phyloP scores from a whole-genome alignment of 2,888 invertebrate genomes.

The Euclidia mi region DNA sequence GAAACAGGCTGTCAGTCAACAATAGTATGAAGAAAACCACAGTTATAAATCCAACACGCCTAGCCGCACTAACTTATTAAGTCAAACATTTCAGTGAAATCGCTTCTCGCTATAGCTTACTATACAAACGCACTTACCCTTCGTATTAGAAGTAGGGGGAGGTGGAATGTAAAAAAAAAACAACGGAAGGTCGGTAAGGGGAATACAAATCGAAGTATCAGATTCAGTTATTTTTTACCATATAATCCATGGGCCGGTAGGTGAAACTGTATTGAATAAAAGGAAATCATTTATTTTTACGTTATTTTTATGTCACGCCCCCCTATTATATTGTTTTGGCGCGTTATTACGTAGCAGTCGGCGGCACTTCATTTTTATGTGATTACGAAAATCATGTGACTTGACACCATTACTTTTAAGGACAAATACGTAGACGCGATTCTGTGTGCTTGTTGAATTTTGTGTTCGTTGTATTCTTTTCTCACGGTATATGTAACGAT shows the following conservation, averaged over 20 bases:
- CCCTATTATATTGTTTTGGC: constrained; percentile 51
- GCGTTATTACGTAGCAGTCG: no score
- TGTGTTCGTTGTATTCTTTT: no score
- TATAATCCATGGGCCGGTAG: constrained; percentile 49
- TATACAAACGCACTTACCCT: constrained; percentile 15
- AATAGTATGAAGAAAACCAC: no score
- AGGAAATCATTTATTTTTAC: constrained; percentile 60
- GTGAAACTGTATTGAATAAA: constrained; percentile 59
- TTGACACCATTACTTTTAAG: constrained; percentile 2
- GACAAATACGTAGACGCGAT: no score
- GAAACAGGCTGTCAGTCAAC: no score
- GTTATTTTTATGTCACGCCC: constrained; percentile 52
- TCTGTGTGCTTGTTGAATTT: no score
- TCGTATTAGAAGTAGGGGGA: constrained; percentile 54
- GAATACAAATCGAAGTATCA: constrained; percentile 76
- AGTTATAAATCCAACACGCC: no score
- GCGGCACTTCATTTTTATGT: constrained; percentile 39
- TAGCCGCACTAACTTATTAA: no score
- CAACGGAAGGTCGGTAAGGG: constrained; percentile 67
- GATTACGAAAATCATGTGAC: constrained; percentile 9
- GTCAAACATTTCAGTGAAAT: background rate
- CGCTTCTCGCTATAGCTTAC: constrained; percentile 23
- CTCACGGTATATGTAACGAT: no score
- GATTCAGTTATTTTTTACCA: constrained; percentile 56
- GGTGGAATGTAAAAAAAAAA: constrained; percentile 64